Percentiles rank a stretch among this genome's conserved stretches.
Evolutionary conservation across 92 coral and sea anemone species (phyloP).

Genomic region (Heliopora coerulea): DNA sequence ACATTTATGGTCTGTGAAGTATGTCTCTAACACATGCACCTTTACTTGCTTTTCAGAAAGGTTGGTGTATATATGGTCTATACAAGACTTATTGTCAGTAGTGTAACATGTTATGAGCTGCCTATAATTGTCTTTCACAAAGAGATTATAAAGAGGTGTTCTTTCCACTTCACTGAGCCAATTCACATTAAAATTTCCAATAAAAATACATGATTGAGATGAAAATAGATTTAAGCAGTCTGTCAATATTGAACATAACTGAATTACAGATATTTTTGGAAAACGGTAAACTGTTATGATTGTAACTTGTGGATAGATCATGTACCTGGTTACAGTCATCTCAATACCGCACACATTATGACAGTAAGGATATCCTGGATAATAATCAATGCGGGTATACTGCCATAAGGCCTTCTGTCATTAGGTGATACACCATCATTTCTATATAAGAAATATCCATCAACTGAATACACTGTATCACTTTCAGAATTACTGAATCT

Average conservation of each 20-base stretch:
- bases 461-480: conserved; percentile 27
- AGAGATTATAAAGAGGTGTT: conserved; percentile 24
- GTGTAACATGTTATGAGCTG: conserved; percentile 36
- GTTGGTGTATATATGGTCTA: conserved; percentile 27
- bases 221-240: conserved; percentile 16
- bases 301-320: conserved; percentile 5
- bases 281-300: conserved; percentile 44
- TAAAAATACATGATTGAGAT: conserved; percentile 4
- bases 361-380: conserved; percentile 40
- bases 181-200: conserved; percentile 28
- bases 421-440: conserved; percentile 33
- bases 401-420: conserved; percentile 40
- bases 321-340: conserved; percentile 1
- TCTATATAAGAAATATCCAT: conserved; percentile 21
- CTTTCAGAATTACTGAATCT: conserved; percentile 26
- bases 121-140: conserved; percentile 42
- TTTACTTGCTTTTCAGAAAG: too few species aligned
- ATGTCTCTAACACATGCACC: too few species aligned
- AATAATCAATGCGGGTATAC: conserved; percentile 51
- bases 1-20: too few species aligned
- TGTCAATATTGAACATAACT: conserved; percentile 16
- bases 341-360: conserved; percentile 52
- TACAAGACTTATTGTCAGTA: conserved; percentile 38
- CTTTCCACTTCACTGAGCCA: conserved; percentile 27
- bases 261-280: conserved; percentile 9